These are phyloP conservation scores for Phymorhynchus buccinoides DNA, from an alignment of 1,140 invertebrate genomes.

Conservation along the genomic window DNA sequence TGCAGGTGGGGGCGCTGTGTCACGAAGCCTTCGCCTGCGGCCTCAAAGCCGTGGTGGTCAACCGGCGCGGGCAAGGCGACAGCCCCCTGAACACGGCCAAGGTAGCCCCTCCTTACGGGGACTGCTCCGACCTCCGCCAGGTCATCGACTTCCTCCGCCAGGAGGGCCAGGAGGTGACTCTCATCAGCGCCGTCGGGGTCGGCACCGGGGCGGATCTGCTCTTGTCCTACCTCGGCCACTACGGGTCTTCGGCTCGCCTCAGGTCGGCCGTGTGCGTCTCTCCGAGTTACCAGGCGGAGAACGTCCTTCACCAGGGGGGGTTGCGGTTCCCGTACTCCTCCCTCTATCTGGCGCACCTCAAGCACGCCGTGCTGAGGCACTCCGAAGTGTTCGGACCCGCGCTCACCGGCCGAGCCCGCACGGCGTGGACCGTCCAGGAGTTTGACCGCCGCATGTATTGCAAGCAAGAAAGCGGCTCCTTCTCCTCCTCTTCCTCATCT, in stretches of 20 bases:
- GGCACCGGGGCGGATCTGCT: conserved; percentile 63
- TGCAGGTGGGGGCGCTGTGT: conserved; percentile 49
- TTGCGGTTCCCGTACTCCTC: conserved; percentile 10
- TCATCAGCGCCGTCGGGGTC: conserved; percentile 62
- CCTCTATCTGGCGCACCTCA: conserved; percentile 36
- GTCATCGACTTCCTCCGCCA: conserved; percentile 61
- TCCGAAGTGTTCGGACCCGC: conserved; percentile 1
- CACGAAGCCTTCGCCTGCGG: conserved; percentile 55
- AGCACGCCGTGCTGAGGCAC: conserved; percentile 16
- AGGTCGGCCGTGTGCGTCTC: conserved; percentile 64
- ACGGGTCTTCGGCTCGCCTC: conserved; percentile 64
- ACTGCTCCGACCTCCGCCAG: conserved; percentile 55
- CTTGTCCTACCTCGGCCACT: conserved; percentile 69
- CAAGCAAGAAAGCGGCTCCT: neutral
- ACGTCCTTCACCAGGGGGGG: conserved; percentile 32
- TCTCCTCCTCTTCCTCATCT: neutral
- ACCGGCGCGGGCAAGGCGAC: conserved; percentile 63
- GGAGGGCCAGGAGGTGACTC: conserved; percentile 53
- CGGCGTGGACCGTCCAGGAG: conserved; percentile 47
- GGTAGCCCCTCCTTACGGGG: conserved; percentile 58
- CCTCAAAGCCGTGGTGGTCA: conserved; percentile 64
- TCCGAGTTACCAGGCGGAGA: conserved; percentile 59
- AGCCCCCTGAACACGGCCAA: conserved; percentile 62
- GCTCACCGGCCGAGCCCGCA: conserved; percentile 34
- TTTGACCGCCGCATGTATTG: conserved; percentile 58